A percentile compares a stretch with the other conserved stretches of the same genome.
phyloP scores from a whole-genome alignment of 2,888 invertebrate genomes.

The Cerceris ruficornis region DNA sequence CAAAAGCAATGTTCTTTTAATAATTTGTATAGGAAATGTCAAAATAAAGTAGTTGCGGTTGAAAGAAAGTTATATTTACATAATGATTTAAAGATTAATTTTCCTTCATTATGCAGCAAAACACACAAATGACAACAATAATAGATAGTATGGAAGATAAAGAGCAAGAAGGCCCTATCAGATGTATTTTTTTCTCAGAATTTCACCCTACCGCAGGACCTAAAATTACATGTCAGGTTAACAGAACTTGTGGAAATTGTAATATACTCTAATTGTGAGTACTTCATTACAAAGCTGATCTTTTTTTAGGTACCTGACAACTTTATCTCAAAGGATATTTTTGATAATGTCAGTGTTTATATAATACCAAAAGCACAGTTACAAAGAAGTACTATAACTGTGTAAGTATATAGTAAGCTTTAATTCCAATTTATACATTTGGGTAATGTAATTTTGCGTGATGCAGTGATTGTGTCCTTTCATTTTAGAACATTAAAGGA shows the following conservation, averaged over 20 bases:
- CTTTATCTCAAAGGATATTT: slow-evolving; percentile 95
- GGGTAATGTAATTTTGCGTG: no score
- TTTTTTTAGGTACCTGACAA: slow-evolving; percentile 91
- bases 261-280: slow-evolving; percentile 14
- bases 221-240: slow-evolving; percentile 92
- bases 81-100: no score
- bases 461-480: neutral
- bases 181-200: slow-evolving; percentile 92
- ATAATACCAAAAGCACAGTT: slow-evolving; percentile 97
- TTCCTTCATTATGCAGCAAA: no score
- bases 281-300: slow-evolving; percentile 35
- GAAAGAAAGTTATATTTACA: no score
- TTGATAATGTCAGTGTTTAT: slow-evolving; percentile 96
- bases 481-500: slow-evolving; percentile 87
- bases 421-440: no score
- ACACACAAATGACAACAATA: slow-evolving; percentile 14
- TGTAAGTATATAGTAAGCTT: slow-evolving; percentile 84
- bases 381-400: slow-evolving; percentile 94
- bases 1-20: no score
- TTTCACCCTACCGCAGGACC: slow-evolving; percentile 91
- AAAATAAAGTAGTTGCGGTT: no score
- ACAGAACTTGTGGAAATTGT: slow-evolving; percentile 31
- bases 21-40: no score
- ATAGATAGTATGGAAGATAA: slow-evolving; percentile 79
- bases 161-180: slow-evolving; percentile 89